phyloP scores from a whole-genome alignment of 2,888 invertebrate genomes.

The Drosophila gaucha region DNA sequence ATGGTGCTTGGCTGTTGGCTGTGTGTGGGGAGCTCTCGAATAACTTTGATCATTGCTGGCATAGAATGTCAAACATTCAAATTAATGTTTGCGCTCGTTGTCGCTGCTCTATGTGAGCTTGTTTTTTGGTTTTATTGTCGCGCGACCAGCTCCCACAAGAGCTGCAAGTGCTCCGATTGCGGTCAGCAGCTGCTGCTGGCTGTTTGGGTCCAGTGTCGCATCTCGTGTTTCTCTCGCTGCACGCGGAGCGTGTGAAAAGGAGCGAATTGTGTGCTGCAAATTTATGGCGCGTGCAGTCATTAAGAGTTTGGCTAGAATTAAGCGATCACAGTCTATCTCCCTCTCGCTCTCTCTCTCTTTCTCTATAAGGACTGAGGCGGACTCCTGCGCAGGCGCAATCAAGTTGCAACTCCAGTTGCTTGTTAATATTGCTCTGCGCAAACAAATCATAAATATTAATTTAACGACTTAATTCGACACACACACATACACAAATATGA shows the following conservation, averaged over 20 bases:
- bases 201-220: slow-evolving; percentile 15
- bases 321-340: slow-evolving; percentile 8
- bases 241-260: slow-evolving; percentile 65
- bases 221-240: slow-evolving; percentile 41
- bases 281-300: slow-evolving; percentile 72
- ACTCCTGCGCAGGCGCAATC: slow-evolving; percentile 25
- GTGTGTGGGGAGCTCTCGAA: slow-evolving; percentile 41
- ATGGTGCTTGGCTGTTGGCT: not conserved
- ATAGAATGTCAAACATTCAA: slow-evolving; percentile 69
- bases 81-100: slow-evolving; percentile 49
- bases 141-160: slow-evolving; percentile 30
- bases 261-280: slow-evolving; percentile 34
- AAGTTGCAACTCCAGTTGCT: slow-evolving; percentile 11
- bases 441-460: slow-evolving; percentile 80
- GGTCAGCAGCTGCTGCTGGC: not conserved
- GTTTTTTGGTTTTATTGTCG: slow-evolving; percentile 39
- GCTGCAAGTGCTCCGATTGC: slow-evolving; percentile 29
- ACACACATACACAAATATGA: slow-evolving; percentile 4
- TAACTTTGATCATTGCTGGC: slow-evolving; percentile 63
- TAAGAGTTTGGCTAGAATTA: slow-evolving; percentile 63
- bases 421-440: slow-evolving; percentile 51
- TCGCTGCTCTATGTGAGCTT: slow-evolving; percentile 15
- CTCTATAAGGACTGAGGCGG: slow-evolving; percentile 1
- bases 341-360: not conserved
- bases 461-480: slow-evolving; percentile 77